Evolutionary conservation across 2,888 invertebrate genomes (phyloP).

Genomic region (Linyphia triangularis): DNA sequence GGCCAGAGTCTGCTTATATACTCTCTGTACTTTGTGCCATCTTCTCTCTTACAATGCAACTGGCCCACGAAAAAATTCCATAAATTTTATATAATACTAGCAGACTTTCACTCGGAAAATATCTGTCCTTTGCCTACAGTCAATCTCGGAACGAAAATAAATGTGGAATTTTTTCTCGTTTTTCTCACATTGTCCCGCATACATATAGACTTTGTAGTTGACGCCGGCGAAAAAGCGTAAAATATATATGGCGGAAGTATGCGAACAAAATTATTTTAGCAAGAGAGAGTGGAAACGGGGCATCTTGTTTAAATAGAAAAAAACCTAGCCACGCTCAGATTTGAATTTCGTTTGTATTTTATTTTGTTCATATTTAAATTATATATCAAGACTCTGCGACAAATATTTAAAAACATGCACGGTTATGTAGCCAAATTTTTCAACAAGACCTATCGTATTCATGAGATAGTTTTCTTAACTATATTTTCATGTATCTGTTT

Average conservation of each 20-base stretch:
- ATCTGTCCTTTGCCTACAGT: conserved; percentile 28
- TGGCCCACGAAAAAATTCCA: conserved; percentile 26
- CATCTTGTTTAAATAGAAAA: too few relatives aligned
- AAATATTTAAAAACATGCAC: too few relatives aligned
- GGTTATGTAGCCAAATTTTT: too few relatives aligned
- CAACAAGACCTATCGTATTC: too few relatives aligned
- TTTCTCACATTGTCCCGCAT: conserved; percentile 8
- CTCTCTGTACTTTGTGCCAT: neutral
- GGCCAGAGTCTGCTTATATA: conserved; percentile 4
- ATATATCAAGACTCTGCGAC: too few relatives aligned
- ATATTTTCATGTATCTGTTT: too few relatives aligned
- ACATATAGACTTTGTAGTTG: conserved; percentile 8
- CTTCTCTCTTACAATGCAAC: neutral
- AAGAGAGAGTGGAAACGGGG: too few relatives aligned
- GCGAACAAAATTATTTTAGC: too few relatives aligned
- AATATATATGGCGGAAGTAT: conserved; percentile 19
- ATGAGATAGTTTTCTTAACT: too few relatives aligned
- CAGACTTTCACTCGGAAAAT: conserved; percentile 25
- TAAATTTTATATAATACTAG: conserved; percentile 48
- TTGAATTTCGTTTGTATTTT: too few relatives aligned
- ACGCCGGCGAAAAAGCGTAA: conserved; percentile 9
- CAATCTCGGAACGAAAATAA: conserved; percentile 35
- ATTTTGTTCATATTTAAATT: too few relatives aligned
- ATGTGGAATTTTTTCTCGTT: neutral
- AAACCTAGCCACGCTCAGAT: too few relatives aligned